Conservation (phyloP, 2,888 invertebrate genomes). For the Lapara coniferarum region DNA sequence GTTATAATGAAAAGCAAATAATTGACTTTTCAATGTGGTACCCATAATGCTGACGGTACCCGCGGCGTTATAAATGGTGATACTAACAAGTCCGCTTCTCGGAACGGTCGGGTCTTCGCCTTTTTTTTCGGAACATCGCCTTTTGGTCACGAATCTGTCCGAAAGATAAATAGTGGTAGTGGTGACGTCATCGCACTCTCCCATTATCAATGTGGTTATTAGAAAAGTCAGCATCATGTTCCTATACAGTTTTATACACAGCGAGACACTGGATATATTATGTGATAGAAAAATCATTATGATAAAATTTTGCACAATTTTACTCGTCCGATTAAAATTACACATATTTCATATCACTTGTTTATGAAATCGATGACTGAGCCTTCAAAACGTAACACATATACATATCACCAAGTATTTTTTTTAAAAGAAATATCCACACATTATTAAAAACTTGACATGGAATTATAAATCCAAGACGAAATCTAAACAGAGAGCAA, state of each 20-base stretch:
- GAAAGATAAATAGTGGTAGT: constrained; percentile 71
- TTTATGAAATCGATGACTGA: too few relatives aligned
- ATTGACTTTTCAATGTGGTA: constrained; percentile 52
- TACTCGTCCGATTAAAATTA: too few relatives aligned
- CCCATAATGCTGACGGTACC: constrained; percentile 56
- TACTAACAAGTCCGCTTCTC: constrained; percentile 74
- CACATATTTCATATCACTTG: too few relatives aligned
- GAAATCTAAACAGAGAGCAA: too few relatives aligned
- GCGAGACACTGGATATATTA: too few relatives aligned
- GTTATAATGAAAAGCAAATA: constrained; percentile 27
- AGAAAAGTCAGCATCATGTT: neutral
- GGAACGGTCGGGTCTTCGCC: constrained; percentile 62
- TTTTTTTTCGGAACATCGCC: constrained; percentile 52
- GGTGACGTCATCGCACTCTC: constrained; percentile 56
- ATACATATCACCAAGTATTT: too few relatives aligned
- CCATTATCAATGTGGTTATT: neutral
- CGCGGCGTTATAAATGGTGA: constrained; percentile 76
- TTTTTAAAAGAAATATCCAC: too few relatives aligned
- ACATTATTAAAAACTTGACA: too few relatives aligned
- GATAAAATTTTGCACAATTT: too few relatives aligned
- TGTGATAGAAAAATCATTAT: too few relatives aligned
- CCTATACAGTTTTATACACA: neutral
- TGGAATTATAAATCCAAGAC: too few relatives aligned
- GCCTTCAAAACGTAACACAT: too few relatives aligned
- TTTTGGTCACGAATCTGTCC: constrained; percentile 71